A percentile compares a stretch with the other conserved stretches of the same genome.
phyloP scores from a whole-genome alignment of 2,888 invertebrate species.

The Morpho helenor region DNA sequence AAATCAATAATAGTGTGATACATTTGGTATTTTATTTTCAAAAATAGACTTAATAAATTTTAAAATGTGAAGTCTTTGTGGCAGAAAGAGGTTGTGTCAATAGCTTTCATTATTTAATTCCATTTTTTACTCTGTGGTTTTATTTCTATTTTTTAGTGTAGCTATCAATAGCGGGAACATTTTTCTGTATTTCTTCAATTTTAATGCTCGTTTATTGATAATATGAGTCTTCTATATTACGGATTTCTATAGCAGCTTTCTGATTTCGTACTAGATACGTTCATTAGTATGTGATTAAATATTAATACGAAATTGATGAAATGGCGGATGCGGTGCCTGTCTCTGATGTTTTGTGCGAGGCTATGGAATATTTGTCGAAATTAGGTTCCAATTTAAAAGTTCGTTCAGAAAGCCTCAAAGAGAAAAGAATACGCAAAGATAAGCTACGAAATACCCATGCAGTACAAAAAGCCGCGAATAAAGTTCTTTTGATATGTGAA shows the following conservation, averaged over 20 bases:
- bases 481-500: slow-evolving; percentile 66
- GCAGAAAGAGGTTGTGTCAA: slow-evolving; percentile 21
- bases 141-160: slow-evolving; percentile 35
- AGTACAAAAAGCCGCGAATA: slow-evolving; percentile 61
- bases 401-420: slow-evolving; percentile 59
- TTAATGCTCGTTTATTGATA: neutral
- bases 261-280: neutral
- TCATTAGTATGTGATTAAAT: slow-evolving; percentile 14
- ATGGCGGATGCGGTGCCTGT: slow-evolving; percentile 62
- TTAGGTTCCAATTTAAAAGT: slow-evolving; percentile 61
- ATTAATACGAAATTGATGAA: slow-evolving; percentile 50
- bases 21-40: neutral
- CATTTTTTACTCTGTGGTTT: slow-evolving; percentile 61
- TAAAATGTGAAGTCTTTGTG: neutral
- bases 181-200: slow-evolving; percentile 9
- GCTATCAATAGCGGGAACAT: slow-evolving; percentile 26
- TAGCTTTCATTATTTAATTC: slow-evolving; percentile 18
- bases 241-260: neutral
- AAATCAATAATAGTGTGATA: slow-evolving; percentile 21
- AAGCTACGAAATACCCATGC: slow-evolving; percentile 61
- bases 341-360: slow-evolving; percentile 60
- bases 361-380: slow-evolving; percentile 69
- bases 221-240: neutral
- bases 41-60: neutral
- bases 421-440: slow-evolving; percentile 55